Conservation (phyloP, 2,797 vertebrate genomes). For the Platyrinchus mystaceus region DNA sequence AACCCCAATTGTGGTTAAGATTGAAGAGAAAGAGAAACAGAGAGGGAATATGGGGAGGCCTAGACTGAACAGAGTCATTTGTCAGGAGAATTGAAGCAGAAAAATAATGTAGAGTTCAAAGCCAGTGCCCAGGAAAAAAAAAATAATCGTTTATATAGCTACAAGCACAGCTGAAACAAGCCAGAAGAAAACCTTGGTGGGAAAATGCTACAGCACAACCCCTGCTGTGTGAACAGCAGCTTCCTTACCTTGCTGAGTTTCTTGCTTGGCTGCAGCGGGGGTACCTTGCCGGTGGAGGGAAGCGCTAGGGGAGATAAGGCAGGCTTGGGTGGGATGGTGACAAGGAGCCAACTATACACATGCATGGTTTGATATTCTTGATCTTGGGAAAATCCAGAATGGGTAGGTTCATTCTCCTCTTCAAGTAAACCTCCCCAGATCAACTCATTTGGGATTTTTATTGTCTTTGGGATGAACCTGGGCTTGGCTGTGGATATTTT, state of each 20-base stretch:
- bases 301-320: neutral
- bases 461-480: neutral
- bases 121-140: neutral
- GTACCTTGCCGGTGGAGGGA: rapidly evolving
- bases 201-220: neutral
- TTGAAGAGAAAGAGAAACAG: neutral
- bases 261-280: rapidly evolving
- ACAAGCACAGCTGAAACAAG: neutral
- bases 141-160: neutral
- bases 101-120: neutral
- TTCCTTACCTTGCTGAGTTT: neutral
- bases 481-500: neutral
- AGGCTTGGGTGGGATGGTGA: neutral
- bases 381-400: neutral
- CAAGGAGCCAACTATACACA: rapidly evolving
- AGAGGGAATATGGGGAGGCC: neutral
- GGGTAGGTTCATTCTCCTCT: neutral
- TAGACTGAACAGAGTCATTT: neutral
- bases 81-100: neutral
- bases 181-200: neutral
- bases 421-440: neutral
- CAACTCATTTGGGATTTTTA: neutral
- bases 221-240: neutral
- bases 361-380: neutral
- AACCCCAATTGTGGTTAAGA: neutral